These are phyloP conservation scores for Platycnemis pennipes DNA, from an alignment of 2,888 invertebrate species.

Conservation along the genomic window DNA sequence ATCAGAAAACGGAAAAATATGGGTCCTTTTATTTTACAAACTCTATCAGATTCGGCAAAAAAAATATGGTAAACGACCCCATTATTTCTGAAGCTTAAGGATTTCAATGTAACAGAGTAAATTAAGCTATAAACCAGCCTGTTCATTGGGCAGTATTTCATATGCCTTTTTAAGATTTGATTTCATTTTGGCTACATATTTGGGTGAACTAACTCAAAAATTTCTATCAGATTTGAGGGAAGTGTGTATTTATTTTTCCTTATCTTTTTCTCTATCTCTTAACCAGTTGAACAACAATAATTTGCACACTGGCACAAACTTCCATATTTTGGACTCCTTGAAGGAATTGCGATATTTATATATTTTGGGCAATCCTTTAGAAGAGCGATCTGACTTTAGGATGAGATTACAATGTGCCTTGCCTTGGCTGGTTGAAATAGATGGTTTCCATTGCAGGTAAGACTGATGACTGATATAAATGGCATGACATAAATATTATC, in stretches of 20 bases:
- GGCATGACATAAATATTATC: neutral
- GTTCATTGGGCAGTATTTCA: no score
- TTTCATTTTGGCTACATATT: no score
- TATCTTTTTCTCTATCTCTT: neutral
- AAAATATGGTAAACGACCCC: no score
- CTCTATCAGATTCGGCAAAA: no score
- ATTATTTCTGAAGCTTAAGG: no score
- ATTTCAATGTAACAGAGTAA: no score
- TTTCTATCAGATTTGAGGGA: neutral
- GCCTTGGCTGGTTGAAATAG: constrained; percentile 94
- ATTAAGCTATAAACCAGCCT: no score
- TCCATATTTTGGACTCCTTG: constrained; percentile 87
- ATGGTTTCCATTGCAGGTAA: constrained; percentile 94
- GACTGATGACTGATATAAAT: neutral
- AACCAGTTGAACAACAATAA: constrained; percentile 94
- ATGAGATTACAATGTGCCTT: constrained; percentile 93
- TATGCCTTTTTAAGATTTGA: no score
- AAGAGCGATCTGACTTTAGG: constrained; percentile 91
- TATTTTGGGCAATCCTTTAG: constrained; percentile 95
- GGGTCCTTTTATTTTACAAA: no score
- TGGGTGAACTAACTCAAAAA: neutral
- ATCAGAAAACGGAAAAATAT: no score
- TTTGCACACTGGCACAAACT: constrained; percentile 90
- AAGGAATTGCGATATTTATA: constrained; percentile 91
- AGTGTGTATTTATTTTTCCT: neutral